phyloP scores from a whole-genome alignment of 2,797 vertebrate species.

The Melanotaenia boesemani region DNA sequence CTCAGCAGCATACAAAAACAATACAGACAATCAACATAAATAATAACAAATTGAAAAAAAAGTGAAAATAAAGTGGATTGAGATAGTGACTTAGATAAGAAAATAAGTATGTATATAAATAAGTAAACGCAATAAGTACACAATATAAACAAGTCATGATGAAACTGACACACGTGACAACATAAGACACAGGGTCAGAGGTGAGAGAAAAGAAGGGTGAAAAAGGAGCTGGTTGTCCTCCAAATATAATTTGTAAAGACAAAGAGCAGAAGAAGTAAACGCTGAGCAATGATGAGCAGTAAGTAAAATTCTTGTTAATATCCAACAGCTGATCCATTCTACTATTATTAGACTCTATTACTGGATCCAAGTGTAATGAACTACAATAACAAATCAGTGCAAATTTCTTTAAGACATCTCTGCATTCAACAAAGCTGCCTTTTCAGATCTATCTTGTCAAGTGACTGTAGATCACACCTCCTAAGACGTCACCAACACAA shows the following conservation, averaged over 20 bases:
- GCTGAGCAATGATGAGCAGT: not conserved
- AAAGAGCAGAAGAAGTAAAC: not conserved
- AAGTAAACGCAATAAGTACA: no score
- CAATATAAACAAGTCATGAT: no score
- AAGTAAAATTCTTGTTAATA: not conserved
- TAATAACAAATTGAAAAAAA: no score
- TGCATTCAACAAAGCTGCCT: not conserved
- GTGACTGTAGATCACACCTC: constrained; percentile 21
- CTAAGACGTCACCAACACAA: constrained; percentile 18
- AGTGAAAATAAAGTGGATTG: no score
- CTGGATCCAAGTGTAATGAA: not conserved
- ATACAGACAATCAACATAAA: no score
- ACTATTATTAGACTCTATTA: not conserved
- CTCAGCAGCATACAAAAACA: no score
- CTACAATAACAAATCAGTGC: not conserved
- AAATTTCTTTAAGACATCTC: not conserved
- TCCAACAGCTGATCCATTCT: not conserved
- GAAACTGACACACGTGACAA: no score
- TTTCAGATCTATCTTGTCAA: constrained; percentile 12
- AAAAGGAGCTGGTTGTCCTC: not conserved
- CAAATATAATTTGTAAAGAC: not conserved
- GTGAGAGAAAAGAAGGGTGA: not conserved
- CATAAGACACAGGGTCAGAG: not conserved
- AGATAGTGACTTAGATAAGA: no score
- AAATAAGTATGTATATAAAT: no score